A percentile compares a stretch with the other conserved stretches of the same genome.
Conservation (phyloP, 2,797 vertebrate genomes). For the Diglossa cyanea region DNA sequence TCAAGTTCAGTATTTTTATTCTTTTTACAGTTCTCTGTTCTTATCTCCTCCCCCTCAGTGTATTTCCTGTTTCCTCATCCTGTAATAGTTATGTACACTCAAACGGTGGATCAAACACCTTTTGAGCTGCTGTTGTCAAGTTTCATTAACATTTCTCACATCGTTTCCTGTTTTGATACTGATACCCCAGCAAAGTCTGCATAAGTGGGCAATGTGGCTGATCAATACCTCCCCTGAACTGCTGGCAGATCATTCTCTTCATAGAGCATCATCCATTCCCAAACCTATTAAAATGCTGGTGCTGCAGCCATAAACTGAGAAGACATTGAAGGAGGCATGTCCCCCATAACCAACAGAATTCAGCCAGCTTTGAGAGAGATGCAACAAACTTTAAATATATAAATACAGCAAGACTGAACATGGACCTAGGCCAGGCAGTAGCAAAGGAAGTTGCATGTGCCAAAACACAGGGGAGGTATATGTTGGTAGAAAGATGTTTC, state of each 20-base stretch:
- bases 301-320: neutral
- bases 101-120: slow-evolving; percentile 48
- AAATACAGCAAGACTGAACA: neutral
- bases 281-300: neutral
- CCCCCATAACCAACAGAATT: neutral
- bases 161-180: slow-evolving; percentile 39
- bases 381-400: neutral
- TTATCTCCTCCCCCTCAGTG: neutral
- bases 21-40: slow-evolving; percentile 32
- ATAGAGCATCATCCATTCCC: neutral
- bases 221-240: neutral
- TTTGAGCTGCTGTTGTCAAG: slow-evolving; percentile 59
- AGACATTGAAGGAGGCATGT: neutral
- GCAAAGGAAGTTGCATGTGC: neutral
- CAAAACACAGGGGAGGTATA: neutral
- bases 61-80: slow-evolving; percentile 65
- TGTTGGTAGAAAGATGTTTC: neutral
- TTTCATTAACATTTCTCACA: slow-evolving; percentile 61
- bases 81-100: slow-evolving; percentile 24
- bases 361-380: neutral
- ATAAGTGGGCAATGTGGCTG: neutral
- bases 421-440: neutral
- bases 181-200: neutral
- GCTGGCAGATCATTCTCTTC: neutral
- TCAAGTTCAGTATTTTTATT: neutral